Percentiles rank a stretch among this genome's conserved stretches.
phyloP scores from a whole-genome alignment of 2,113 vertebrate genomes.

The Chlorodrepanis virens region DNA sequence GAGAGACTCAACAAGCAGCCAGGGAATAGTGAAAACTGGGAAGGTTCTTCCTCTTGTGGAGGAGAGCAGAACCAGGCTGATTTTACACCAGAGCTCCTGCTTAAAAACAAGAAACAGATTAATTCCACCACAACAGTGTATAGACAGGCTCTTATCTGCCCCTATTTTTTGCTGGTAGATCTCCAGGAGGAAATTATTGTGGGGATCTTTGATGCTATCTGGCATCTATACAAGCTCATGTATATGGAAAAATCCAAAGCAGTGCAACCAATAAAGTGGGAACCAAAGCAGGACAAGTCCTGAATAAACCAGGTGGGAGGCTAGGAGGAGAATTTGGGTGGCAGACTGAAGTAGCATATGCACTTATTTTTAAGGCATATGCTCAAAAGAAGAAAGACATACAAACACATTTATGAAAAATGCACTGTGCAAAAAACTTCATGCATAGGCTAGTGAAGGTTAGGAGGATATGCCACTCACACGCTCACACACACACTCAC shows the following conservation, averaged over 20 bases:
- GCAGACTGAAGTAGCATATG: neutral
- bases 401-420: neutral
- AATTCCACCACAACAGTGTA: neutral
- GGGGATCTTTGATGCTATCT: conserved; percentile 1
- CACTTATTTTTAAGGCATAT: neutral
- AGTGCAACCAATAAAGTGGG: neutral
- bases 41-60: neutral
- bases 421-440: neutral
- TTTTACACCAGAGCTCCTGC: neutral
- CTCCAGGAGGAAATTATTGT: conserved; percentile 31
- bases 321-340: neutral
- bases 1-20: neutral
- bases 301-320: neutral
- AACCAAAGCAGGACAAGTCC: neutral
- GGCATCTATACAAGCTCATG: neutral
- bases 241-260: neutral
- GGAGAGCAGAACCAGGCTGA: neutral
- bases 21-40: neutral
- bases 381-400: neutral
- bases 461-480: neutral
- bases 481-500: neutral
- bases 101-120: neutral
- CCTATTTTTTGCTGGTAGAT: neutral
- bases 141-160: neutral
- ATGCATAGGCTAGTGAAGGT: neutral